A percentile compares a stretch with the other conserved stretches of the same genome.
These are phyloP conservation scores for Onychomys arenicola DNA, from an alignment of 2,797 vertebrate genomes.

Conservation along the genomic window DNA sequence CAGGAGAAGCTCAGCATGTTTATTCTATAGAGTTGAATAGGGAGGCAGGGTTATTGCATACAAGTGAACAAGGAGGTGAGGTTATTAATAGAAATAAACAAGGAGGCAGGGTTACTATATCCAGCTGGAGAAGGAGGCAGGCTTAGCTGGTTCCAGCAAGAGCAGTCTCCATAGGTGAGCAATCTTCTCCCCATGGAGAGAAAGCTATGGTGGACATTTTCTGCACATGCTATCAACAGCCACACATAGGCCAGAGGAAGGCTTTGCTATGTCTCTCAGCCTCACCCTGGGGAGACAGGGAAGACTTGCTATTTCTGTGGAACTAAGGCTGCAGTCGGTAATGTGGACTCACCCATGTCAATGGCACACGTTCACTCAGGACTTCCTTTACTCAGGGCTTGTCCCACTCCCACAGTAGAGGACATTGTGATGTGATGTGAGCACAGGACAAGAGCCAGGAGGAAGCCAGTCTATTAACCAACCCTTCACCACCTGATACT, in stretches of 20 bases:
- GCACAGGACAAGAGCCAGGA: neutral
- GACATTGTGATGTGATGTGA: neutral
- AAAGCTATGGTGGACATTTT: neutral
- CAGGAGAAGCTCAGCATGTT: neutral
- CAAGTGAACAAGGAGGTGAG: neutral
- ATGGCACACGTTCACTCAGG: neutral
- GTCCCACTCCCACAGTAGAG: neutral
- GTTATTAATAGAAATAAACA: neutral
- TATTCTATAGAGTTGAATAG: neutral
- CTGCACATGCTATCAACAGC: neutral
- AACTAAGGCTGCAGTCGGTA: neutral
- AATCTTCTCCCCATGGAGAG: neutral
- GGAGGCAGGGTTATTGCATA: neutral
- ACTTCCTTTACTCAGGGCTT: neutral
- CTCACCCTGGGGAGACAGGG: neutral
- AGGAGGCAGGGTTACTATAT: neutral
- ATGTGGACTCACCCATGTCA: neutral
- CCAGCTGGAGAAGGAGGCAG: neutral
- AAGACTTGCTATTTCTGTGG: neutral
- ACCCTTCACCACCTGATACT: neutral
- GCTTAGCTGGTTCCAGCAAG: neutral
- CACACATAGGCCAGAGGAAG: neutral
- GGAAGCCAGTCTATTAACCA: neutral
- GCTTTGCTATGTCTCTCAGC: neutral
- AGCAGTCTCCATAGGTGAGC: neutral